Conservation (phyloP, 2,113 vertebrate species). For the Rafetus swinhoei region DNA sequence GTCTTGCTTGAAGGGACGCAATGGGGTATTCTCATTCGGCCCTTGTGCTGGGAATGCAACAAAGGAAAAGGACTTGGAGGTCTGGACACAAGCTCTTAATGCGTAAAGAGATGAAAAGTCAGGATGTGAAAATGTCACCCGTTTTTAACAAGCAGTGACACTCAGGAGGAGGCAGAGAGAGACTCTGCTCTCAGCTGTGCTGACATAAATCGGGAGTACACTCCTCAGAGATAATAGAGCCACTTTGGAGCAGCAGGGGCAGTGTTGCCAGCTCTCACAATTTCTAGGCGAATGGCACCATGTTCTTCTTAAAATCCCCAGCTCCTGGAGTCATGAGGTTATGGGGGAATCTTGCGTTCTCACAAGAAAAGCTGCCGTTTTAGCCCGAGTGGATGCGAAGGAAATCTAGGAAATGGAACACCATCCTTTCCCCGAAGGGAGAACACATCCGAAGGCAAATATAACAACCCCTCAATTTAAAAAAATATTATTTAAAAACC, state of each 20-base stretch:
- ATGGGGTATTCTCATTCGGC: neutral
- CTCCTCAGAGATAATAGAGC: neutral
- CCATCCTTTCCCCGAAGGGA: neutral
- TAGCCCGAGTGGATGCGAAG: neutral
- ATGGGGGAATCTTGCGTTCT: fast-evolving
- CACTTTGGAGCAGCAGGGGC: neutral
- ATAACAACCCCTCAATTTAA: neutral
- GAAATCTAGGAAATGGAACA: fast-evolving
- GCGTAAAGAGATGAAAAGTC: neutral
- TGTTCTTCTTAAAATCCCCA: fast-evolving
- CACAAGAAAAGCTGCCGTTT: fast-evolving
- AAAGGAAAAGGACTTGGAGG: neutral
- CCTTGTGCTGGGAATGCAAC: neutral
- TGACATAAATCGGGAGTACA: fast-evolving
- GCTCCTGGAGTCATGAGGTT: fast-evolving
- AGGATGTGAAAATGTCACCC: slow-evolving; percentile 12
- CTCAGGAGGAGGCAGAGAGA: neutral
- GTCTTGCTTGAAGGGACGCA: neutral
- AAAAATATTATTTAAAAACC: fast-evolving
- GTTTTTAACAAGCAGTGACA: neutral
- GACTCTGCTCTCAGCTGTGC: neutral
- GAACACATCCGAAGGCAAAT: neutral
- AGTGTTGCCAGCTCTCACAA: fast-evolving
- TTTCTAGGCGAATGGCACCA: neutral
- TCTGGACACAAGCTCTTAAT: neutral